Conservation (phyloP, 1,140 invertebrate species). For the Microplitis mediator region DNA sequence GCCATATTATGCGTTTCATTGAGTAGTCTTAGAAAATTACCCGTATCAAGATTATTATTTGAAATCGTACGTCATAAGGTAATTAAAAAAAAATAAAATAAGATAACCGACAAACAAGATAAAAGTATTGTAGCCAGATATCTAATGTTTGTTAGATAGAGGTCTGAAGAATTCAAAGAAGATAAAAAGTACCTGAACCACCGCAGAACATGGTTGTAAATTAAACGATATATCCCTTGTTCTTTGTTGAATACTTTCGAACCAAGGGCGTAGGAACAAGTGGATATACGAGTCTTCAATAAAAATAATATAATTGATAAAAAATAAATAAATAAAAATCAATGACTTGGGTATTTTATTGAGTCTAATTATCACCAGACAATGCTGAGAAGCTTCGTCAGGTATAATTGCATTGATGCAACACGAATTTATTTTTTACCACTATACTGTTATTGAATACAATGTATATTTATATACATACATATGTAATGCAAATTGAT, state of each 20-base stretch:
- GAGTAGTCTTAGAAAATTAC: too few species aligned
- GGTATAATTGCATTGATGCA: not conserved
- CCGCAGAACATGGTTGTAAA: conserved; percentile 11
- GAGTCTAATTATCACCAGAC: not conserved
- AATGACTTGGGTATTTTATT: conserved; percentile 4
- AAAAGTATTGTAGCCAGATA: too few species aligned
- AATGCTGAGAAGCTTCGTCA: not conserved
- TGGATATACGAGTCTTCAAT: conserved; percentile 7
- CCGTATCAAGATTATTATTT: too few species aligned
- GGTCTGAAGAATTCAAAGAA: too few species aligned
- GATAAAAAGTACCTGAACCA: too few species aligned
- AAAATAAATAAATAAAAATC: not conserved
- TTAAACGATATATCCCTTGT: conserved; percentile 15
- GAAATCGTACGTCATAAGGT: too few species aligned
- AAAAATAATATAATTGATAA: not conserved
- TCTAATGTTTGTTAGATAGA: too few species aligned
- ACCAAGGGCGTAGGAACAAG: conserved; percentile 30
- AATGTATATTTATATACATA: not conserved
- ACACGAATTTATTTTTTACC: not conserved
- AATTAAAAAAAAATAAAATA: too few species aligned
- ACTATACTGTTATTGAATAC: not conserved
- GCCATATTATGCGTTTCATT: too few species aligned
- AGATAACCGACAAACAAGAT: too few species aligned
- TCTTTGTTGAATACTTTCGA: conserved; percentile 25
- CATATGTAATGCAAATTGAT: not conserved